phyloP scores from a whole-genome alignment of 2,888 invertebrate species.

The Syrista parreyssii region DNA sequence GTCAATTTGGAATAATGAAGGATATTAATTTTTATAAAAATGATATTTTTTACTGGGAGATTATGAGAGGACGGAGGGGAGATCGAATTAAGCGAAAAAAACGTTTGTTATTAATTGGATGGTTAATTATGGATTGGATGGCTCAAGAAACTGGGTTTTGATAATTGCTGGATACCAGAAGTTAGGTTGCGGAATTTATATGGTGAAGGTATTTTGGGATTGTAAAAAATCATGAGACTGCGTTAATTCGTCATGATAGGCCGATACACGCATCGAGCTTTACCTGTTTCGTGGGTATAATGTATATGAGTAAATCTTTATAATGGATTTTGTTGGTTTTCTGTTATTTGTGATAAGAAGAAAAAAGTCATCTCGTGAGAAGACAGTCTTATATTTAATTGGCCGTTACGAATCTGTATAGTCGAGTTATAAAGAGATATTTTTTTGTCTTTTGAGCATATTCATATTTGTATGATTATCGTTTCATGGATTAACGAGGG shows the following conservation, averaged over 20 bases:
- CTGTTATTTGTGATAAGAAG: not conserved
- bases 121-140: not conserved
- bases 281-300: not conserved
- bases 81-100: not conserved
- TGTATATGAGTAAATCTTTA: not conserved
- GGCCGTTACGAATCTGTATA: not conserved
- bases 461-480: not conserved
- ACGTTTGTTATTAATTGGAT: not conserved
- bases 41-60: not conserved
- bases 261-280: not conserved
- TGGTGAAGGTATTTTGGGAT: not conserved
- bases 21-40: not conserved
- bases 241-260: not conserved
- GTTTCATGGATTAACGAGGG: not conserved
- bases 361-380: not conserved
- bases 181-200: not conserved
- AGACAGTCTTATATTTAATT: not conserved
- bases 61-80: not conserved
- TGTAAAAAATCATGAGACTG: not conserved
- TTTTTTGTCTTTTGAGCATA: not conserved
- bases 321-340: not conserved
- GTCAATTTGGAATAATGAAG: slow-evolving; percentile 28
- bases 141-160: not conserved
- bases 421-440: not conserved
- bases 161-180: not conserved